Percentiles rank a stretch among this genome's conserved stretches.
Conservation (phyloP, 2,888 invertebrate genomes). For the Neoitamus cyanurus region DNA sequence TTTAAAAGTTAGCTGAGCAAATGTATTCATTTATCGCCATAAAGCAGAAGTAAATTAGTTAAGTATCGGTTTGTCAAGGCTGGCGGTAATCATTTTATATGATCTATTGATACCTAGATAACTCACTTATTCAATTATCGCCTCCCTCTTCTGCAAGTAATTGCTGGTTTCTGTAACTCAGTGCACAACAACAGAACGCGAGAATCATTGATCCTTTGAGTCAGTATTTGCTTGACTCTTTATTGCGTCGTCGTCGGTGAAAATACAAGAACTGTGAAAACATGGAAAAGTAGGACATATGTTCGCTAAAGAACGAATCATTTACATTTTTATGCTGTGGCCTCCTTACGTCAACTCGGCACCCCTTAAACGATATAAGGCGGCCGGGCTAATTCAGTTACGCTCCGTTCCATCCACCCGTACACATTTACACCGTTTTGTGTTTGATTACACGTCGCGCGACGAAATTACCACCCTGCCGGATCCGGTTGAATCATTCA, state of each 20-base stretch:
- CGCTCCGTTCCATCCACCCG: background rate
- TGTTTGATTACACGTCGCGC: constrained; percentile 29
- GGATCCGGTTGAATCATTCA: constrained; percentile 14
- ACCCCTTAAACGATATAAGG: background rate
- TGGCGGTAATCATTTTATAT: background rate
- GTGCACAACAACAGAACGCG: background rate
- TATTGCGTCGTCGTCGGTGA: constrained; percentile 38
- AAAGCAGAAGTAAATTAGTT: background rate
- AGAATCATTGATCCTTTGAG: constrained; percentile 48
- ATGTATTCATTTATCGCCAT: background rate
- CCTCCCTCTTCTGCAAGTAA: background rate
- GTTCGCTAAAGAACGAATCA: background rate
- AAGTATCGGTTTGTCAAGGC: background rate
- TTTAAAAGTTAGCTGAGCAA: background rate
- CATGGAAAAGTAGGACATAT: background rate
- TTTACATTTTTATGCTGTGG: background rate
- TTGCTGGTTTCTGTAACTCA: constrained; percentile 11
- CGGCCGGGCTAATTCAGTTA: constrained; percentile 18
- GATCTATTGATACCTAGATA: background rate
- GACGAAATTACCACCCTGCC: constrained; percentile 15
- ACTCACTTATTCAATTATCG: background rate
- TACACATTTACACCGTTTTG: background rate
- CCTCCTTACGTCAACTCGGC: background rate
- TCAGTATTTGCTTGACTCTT: constrained; percentile 44
- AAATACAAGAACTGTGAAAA: constrained; percentile 39